phyloP scores from a whole-genome alignment of 2,888 invertebrate genomes.

The Drosophila kambysellisi region DNA sequence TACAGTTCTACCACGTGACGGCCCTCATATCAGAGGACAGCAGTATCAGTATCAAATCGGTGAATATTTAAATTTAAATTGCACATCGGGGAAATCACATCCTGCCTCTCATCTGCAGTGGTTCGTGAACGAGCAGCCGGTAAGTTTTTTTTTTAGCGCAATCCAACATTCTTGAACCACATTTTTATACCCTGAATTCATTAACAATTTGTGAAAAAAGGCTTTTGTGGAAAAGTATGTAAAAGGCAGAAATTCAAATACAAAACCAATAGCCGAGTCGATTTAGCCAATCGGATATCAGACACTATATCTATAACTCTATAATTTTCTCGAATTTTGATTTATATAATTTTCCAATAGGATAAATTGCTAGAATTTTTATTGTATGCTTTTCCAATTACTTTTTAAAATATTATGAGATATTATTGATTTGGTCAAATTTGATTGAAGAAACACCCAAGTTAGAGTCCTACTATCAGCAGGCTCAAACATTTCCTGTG shows the following conservation, averaged over 20 bases:
- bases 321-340: neutral
- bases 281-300: neutral
- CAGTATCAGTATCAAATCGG: slow-evolving; percentile 91
- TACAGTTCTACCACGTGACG: slow-evolving; percentile 89
- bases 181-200: neutral
- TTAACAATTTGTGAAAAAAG: neutral
- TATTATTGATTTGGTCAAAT: neutral
- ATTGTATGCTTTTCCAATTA: neutral
- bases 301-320: neutral
- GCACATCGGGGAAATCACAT: slow-evolving; percentile 91
- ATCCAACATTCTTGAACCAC: slow-evolving; percentile 11
- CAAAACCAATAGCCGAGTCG: neutral
- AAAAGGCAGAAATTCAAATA: neutral
- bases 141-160: slow-evolving; percentile 81
- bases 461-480: neutral
- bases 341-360: neutral
- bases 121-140: slow-evolving; percentile 92
- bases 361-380: neutral
- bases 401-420: neutral
- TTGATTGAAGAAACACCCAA: neutral
- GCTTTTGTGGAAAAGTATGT: neutral
- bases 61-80: slow-evolving; percentile 90
- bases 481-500: neutral
- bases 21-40: slow-evolving; percentile 91
- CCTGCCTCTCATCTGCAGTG: slow-evolving; percentile 91